Evolutionary conservation across 2,797 vertebrate genomes (phyloP).

Genomic region (Mormyrus proboscirostris): DNA sequence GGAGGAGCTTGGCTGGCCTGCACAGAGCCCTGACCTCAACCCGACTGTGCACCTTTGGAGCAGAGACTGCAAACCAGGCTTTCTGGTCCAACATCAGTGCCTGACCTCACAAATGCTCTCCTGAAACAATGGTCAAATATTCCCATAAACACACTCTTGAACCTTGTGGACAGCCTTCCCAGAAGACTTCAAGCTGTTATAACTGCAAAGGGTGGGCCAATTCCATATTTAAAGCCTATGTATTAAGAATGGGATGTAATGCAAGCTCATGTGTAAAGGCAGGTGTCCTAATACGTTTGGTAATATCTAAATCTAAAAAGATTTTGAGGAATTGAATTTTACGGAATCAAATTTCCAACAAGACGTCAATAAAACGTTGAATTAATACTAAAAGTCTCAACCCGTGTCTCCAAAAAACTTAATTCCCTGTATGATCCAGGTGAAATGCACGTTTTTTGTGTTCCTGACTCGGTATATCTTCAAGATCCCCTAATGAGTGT

Average conservation of each 20-base stretch:
- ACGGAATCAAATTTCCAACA: not conserved
- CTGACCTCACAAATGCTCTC: not conserved
- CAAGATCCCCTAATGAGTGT: not conserved
- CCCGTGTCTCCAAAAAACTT: not conserved
- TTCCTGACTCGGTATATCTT: not conserved
- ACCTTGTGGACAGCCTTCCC: not conserved
- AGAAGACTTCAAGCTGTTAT: not conserved
- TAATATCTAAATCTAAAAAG: not conserved
- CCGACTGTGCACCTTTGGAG: not conserved
- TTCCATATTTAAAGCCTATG: not conserved
- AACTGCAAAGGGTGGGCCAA: not conserved
- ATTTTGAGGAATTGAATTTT: not conserved
- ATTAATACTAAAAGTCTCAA: not conserved
- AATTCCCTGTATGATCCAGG: not conserved
- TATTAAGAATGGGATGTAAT: not conserved
- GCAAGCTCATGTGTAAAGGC: not conserved
- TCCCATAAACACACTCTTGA: not conserved
- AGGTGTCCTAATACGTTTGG: not conserved
- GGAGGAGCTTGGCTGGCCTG: not conserved
- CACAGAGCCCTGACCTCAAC: not conserved
- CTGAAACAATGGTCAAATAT: not conserved
- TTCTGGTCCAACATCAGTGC: not conserved
- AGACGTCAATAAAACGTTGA: not conserved
- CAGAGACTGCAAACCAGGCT: not conserved
- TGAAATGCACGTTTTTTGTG: not conserved